Conservation (phyloP, 2,113 vertebrate genomes). For the Sterrhoptilus dennistouni region DNA sequence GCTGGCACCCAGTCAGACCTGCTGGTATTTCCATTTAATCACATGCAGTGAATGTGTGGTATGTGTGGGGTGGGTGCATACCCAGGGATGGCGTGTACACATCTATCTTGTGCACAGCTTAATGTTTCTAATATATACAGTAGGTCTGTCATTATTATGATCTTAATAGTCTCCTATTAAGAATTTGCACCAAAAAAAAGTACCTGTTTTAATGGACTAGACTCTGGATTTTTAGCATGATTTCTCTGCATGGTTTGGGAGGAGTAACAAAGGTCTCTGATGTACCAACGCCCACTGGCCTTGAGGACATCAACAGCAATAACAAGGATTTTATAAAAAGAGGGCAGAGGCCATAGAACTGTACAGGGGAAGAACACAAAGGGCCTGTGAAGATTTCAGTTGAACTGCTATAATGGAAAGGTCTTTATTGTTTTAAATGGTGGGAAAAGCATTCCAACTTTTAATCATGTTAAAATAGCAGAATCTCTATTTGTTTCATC, state of each 20-base stretch:
- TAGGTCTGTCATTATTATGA: neutral
- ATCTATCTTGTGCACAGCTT: neutral
- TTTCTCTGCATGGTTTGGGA: neutral
- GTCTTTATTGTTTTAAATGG: neutral
- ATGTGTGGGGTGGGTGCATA: neutral
- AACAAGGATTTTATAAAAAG: neutral
- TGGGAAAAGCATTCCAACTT: neutral
- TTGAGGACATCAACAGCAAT: neutral
- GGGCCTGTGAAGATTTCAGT: conserved; percentile 27
- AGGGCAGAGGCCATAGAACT: neutral
- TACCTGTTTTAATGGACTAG: neutral
- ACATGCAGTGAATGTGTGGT: neutral
- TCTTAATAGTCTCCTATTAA: neutral
- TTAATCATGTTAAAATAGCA: neutral
- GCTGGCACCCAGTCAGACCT: neutral
- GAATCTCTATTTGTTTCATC: neutral
- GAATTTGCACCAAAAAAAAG: neutral
- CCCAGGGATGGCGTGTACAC: neutral
- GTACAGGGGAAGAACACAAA: neutral
- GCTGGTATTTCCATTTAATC: neutral
- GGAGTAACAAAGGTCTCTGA: neutral
- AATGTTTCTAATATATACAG: neutral
- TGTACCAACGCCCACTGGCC: neutral
- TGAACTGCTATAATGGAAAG: neutral
- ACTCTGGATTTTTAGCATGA: neutral